Conservation (phyloP, 2,113 vertebrate genomes). For the Euleptes europaea region DNA sequence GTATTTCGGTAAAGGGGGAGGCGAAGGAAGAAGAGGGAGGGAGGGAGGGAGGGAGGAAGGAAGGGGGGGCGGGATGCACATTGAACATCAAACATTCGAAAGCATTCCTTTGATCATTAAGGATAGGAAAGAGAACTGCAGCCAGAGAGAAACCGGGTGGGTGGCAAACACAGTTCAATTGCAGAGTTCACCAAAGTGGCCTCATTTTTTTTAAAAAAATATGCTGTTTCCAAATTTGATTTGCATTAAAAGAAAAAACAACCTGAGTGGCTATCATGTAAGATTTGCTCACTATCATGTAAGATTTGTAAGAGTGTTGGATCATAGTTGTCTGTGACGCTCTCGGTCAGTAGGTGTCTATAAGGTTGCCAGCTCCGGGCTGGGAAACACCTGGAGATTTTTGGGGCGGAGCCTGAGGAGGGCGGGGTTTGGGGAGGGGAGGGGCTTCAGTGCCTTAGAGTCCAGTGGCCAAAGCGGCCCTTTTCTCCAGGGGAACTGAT, state of each 20-base stretch:
- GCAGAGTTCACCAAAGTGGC: not conserved
- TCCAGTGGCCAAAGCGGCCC: no score
- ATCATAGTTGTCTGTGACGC: no score
- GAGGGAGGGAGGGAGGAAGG: constrained; percentile 41
- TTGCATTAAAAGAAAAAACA: not conserved
- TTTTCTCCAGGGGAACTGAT: no score
- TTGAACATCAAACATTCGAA: constrained; percentile 45
- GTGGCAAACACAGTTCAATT: not conserved
- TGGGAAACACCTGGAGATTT: no score
- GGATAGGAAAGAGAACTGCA: constrained; percentile 43
- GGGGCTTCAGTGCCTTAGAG: no score
- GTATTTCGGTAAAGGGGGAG: constrained; percentile 16
- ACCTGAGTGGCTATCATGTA: not conserved
- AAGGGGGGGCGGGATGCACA: constrained; percentile 26
- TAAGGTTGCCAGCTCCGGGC: no score
- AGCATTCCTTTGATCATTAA: constrained; percentile 60
- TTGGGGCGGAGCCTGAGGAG: no score
- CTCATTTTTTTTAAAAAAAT: not conserved
- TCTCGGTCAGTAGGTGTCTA: no score
- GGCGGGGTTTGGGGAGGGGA: no score
- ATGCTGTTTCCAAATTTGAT: not conserved
- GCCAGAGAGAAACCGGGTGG: not conserved
- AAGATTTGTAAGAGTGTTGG: not conserved
- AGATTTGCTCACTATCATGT: not conserved
- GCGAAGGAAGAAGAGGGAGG: constrained; percentile 45